phyloP scores from a whole-genome alignment of 2,888 invertebrate species.

The Drosophila mercatorum region DNA sequence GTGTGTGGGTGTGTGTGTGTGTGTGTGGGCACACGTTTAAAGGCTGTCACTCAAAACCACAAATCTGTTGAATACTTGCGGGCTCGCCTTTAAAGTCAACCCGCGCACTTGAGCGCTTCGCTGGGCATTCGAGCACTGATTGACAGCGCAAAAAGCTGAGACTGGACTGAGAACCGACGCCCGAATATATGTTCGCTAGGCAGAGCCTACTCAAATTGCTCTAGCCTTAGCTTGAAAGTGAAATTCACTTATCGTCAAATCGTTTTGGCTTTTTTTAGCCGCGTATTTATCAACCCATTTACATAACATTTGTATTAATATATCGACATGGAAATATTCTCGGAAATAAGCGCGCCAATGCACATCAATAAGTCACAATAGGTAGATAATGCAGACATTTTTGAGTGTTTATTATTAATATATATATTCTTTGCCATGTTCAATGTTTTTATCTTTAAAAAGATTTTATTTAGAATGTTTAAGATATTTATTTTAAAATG shows the following conservation, averaged over 20 bases:
- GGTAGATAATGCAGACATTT: too few relatives aligned
- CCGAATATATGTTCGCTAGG: not conserved
- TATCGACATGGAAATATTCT: not conserved
- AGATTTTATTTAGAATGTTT: not conserved
- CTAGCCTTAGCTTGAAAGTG: not conserved
- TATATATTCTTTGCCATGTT: not conserved
- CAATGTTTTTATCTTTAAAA: not conserved
- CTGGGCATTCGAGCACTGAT: constrained; percentile 49
- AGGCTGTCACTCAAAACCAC: constrained; percentile 47
- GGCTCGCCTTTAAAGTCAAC: constrained; percentile 68
- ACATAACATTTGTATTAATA: not conserved
- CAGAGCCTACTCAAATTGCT: not conserved
- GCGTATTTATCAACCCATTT: not conserved
- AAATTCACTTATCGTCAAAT: not conserved
- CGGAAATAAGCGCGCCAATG: not conserved
- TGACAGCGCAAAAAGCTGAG: constrained; percentile 38
- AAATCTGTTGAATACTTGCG: constrained; percentile 78
- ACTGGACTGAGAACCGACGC: not conserved
- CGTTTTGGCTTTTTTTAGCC: not conserved
- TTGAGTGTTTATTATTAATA: not conserved
- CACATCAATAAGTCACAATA: not conserved
- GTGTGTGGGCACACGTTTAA: constrained; percentile 37
- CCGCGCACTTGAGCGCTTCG: constrained; percentile 44
- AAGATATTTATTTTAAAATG: too few relatives aligned
- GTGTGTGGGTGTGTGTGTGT: not conserved